Evolutionary conservation across 2,113 vertebrate species (phyloP).

Genomic region (Vimba vimba): DNA sequence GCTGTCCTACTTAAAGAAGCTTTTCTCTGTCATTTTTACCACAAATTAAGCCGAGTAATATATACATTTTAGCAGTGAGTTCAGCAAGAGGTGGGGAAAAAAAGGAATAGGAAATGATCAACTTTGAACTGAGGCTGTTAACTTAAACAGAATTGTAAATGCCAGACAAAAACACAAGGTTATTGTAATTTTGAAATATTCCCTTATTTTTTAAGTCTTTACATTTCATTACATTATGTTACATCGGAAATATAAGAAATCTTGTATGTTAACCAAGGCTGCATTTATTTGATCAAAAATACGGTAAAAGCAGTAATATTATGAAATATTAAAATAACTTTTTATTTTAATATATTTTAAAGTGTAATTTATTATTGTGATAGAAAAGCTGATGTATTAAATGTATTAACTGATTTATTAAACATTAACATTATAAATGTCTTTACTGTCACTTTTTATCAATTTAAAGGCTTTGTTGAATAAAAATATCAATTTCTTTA

Average conservation of each 20-base stretch:
- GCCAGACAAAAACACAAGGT: constrained; percentile 50
- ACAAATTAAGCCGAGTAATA: constrained; percentile 85
- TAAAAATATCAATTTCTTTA: not conserved
- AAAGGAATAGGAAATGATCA: constrained; percentile 44
- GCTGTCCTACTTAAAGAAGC: constrained; percentile 88
- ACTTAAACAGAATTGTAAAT: constrained; percentile 60
- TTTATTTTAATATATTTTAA: no score
- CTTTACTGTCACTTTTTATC: not conserved
- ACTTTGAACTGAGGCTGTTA: constrained; percentile 66
- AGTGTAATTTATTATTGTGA: no score
- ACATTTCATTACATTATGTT: not conserved
- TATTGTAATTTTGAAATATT: not conserved
- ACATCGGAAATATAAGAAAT: no score
- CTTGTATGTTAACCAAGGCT: no score
- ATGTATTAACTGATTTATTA: no score
- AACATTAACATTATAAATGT: not conserved
- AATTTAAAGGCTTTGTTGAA: not conserved
- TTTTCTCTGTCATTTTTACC: constrained; percentile 85
- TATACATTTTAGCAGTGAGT: constrained; percentile 78
- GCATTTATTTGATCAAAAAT: no score
- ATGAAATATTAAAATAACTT: no score
- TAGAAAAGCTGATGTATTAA: not conserved
- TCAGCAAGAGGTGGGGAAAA: constrained; percentile 4
- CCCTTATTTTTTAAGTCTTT: not conserved
- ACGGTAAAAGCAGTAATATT: no score